These are phyloP conservation scores for Enteromius viviparus DNA, from an alignment of 2,797 vertebrate species.

Conservation along the genomic window DNA sequence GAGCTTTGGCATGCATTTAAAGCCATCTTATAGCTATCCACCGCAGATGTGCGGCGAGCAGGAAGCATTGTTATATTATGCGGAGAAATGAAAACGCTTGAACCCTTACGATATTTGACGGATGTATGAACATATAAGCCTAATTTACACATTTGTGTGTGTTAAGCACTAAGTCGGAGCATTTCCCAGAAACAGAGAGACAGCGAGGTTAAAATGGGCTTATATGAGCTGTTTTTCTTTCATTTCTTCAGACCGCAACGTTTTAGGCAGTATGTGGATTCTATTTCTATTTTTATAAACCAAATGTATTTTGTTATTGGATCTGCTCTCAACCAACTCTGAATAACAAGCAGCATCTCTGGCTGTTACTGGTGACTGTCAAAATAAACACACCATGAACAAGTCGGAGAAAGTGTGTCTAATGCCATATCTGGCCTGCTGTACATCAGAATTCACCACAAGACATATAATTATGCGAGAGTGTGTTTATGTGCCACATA, in stretches of 20 bases:
- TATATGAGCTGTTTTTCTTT: conserved; percentile 58
- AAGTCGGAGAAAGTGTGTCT: conserved; percentile 71
- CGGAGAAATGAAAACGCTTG: conserved; percentile 64
- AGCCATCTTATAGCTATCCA: conserved; percentile 74
- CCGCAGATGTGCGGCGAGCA: conserved; percentile 74
- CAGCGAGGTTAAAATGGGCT: conserved; percentile 61
- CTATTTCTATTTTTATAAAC: conserved; percentile 71
- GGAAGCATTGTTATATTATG: conserved; percentile 72
- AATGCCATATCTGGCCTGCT: conserved; percentile 74
- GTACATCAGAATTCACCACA: conserved; percentile 74
- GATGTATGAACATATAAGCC: conserved; percentile 35
- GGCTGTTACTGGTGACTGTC: conserved; percentile 75
- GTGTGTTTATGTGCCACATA: conserved; percentile 6
- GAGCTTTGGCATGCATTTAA: conserved; percentile 72
- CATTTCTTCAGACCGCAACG: conserved; percentile 66
- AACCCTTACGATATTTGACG: conserved; percentile 69
- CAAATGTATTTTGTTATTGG: conserved; percentile 71
- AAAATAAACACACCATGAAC: conserved; percentile 78
- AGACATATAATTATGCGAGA: conserved; percentile 64
- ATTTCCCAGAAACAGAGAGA: conserved; percentile 47
- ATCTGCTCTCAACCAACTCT: conserved; percentile 61
- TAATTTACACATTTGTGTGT: conserved; percentile 47
- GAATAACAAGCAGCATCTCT: conserved; percentile 49
- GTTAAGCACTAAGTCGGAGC: conserved; percentile 57
- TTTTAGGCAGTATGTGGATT: conserved; percentile 70